Percentiles rank a stretch among this genome's conserved stretches.
Conservation (phyloP, 1,140 invertebrate species). For the Drosophila obscura region DNA sequence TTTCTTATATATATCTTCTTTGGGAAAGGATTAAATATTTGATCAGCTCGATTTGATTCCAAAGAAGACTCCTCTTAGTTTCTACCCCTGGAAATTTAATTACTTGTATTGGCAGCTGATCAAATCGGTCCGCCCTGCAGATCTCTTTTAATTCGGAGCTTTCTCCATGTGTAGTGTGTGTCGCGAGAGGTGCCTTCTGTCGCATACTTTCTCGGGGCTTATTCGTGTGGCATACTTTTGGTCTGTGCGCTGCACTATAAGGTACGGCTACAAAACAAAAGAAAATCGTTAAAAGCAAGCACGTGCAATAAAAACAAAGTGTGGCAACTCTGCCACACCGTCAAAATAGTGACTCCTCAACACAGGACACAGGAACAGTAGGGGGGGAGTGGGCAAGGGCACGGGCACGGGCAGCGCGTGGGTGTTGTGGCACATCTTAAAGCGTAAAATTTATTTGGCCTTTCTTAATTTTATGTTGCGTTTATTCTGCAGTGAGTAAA, state of each 20-base stretch:
- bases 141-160: too few relatives aligned
- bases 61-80: too few relatives aligned
- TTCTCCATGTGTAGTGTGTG: too few relatives aligned
- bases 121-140: too few relatives aligned
- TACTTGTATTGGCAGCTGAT: too few relatives aligned
- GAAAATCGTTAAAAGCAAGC: slow-evolving; percentile 60
- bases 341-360: slow-evolving; percentile 39
- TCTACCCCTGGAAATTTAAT: too few relatives aligned
- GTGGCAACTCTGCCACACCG: slow-evolving; percentile 43
- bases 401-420: not conserved
- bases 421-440: slow-evolving; percentile 53
- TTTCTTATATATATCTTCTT: too few relatives aligned
- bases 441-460: slow-evolving; percentile 72
- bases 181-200: too few relatives aligned
- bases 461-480: slow-evolving; percentile 73
- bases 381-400: too few relatives aligned
- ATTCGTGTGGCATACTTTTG: not conserved
- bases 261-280: slow-evolving; percentile 24
- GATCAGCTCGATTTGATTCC: too few relatives aligned
- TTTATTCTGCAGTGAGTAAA: slow-evolving; percentile 55
- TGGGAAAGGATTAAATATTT: too few relatives aligned
- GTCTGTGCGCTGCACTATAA: not conserved
- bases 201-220: too few relatives aligned
- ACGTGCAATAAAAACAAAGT: slow-evolving; percentile 72
- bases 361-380: slow-evolving; percentile 7